Evolutionary conservation across 2,797 vertebrate genomes (phyloP), one percentile per base, ranked within the genome.

Genomic region (Catharus ustulatus): DNA sequence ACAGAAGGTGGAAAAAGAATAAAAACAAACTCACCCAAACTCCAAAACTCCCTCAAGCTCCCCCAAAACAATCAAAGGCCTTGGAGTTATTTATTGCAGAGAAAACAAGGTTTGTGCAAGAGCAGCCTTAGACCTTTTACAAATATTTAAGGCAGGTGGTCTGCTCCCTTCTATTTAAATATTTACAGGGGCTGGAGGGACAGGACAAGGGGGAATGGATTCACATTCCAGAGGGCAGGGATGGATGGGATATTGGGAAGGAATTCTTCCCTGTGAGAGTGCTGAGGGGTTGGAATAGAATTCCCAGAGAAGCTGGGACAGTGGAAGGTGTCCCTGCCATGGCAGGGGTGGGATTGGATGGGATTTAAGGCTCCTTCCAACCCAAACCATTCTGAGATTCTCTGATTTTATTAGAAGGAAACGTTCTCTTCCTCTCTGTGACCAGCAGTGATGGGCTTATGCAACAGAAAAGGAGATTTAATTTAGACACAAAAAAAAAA

Each of bases 331-430:
- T 30, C 59, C 36, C 38, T 58, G 61, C 3, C n/a, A 20, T 14
- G 36, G 32, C 21, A 36, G 12, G 27, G 5, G 3, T 16, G 38
- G 27, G 0, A 24, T 2, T 3, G 23, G n/a, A 8, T 72, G 27
- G 1, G 1, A 3, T 63, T 72, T 11, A 40, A 40, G 40, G 40
- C 6, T 40, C 40, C 40, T 40, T 40, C 13, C 40, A 42, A 23
- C 34, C 30, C 59, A 66, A 66, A 38, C 21, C 40, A 12, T 13
- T 34, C 20, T 26, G 38, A 4, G 16, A 34, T 38, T 45, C 29
- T 26, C 2, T 14, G 48, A 27, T 36, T 69, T 38, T 51, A 32
- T 19, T 3, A 20, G 73, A 48, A 80, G 30, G 29, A 21, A 45
- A 36, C 8, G 4, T 72, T 67, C 57, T 80, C 22, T 49, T 76